phyloP scores from a whole-genome alignment of 2,113 vertebrate genomes.

The Muntiacus reevesi region DNA sequence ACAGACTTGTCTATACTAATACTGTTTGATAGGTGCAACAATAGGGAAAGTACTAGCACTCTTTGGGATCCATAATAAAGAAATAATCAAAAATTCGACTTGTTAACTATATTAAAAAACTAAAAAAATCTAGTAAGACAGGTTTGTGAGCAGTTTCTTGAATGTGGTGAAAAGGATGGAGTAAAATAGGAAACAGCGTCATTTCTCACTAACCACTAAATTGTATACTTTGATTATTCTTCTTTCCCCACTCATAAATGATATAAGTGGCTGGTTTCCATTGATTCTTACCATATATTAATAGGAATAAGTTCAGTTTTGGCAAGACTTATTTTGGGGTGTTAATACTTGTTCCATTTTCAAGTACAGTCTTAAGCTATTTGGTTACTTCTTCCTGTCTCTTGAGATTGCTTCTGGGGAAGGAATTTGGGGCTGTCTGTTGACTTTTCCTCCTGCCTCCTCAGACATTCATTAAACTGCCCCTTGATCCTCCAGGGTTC shows the following conservation, averaged over 20 bases:
- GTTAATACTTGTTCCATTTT: not conserved
- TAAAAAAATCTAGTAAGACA: not conserved
- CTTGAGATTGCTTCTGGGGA: not conserved
- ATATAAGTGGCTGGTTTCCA: not conserved
- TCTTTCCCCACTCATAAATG: not conserved
- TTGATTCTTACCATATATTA: not conserved
- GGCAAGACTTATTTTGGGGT: not conserved
- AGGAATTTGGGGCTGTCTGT: not conserved
- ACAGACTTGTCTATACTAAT: not conserved
- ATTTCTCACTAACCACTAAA: not conserved
- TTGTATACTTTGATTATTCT: not conserved
- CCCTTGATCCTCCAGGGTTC: not conserved
- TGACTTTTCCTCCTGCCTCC: not conserved
- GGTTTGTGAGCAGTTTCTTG: not conserved
- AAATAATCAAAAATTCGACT: not conserved
- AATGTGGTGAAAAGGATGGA: not conserved
- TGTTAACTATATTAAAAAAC: not conserved
- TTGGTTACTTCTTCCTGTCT: not conserved
- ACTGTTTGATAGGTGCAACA: not conserved
- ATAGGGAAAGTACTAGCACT: not conserved
- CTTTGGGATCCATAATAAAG: not conserved
- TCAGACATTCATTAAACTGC: not conserved
- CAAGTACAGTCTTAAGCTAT: not conserved
- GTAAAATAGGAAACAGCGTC: not conserved
- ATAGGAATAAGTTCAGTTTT: conserved; percentile 8